Percentiles rank a stretch among this genome's conserved stretches.
phyloP scores from a whole-genome alignment of 2,888 invertebrate genomes.

The Pseudeuparius sepicola region DNA sequence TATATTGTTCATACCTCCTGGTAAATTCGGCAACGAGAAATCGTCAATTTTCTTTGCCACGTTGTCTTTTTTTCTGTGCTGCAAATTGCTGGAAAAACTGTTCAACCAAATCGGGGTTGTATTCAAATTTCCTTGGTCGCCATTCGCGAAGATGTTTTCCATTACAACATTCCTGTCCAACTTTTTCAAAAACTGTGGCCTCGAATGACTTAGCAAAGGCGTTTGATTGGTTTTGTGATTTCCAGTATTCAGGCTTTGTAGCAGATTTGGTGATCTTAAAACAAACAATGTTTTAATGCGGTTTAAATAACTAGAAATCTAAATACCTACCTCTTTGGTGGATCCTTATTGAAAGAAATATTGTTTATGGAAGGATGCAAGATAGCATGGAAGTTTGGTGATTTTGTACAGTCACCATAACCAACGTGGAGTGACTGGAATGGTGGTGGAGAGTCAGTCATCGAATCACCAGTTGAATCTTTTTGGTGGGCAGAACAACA shows the following conservation, averaged over 20 bases:
- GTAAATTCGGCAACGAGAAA: conserved; percentile 51
- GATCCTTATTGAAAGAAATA: conserved; percentile 32
- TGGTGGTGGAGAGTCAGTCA: conserved; percentile 32
- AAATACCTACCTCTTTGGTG: conserved; percentile 28
- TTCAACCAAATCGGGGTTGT: conserved; percentile 27
- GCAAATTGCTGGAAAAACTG: conserved; percentile 19
- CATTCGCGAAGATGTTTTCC: conserved; percentile 28
- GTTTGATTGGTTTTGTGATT: no score
- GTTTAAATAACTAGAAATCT: no score
- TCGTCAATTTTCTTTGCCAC: conserved; percentile 36
- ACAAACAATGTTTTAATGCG: no score
- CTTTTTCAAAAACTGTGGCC: conserved; percentile 32
- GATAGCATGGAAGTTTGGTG: conserved; percentile 24
- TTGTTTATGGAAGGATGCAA: conserved; percentile 37
- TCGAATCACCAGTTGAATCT: conserved; percentile 9
- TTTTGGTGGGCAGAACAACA: conserved; percentile 19
- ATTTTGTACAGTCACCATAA: conserved; percentile 26
- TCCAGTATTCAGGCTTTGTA: conserved; percentile 29
- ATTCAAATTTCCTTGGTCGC: conserved; percentile 18
- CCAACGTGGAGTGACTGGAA: conserved; percentile 35
- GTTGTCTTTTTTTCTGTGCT: conserved; percentile 25
- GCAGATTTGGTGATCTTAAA: conserved; percentile 32
- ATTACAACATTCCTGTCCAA: conserved; percentile 28
- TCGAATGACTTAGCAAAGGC: conserved; percentile 29
- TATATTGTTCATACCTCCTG: conserved; percentile 53